Conservation (phyloP, 2,888 invertebrate genomes). For the Standfussiana lucernea region DNA sequence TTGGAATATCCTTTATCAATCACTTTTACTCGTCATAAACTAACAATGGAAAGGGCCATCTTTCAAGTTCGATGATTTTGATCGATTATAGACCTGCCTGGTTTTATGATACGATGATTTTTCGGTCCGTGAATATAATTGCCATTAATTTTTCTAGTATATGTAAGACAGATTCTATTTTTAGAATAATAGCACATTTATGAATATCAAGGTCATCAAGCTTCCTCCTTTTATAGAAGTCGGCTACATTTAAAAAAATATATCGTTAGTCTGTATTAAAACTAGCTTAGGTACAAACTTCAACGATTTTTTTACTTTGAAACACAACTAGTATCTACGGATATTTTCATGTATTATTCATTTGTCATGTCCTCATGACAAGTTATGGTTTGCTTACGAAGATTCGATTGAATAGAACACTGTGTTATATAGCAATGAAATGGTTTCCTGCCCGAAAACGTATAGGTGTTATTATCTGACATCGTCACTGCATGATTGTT, state of each 20-base stretch:
- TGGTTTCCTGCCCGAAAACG: conserved; percentile 55
- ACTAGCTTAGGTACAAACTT: not conserved
- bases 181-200: not conserved
- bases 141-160: not conserved
- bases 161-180: too few species aligned
- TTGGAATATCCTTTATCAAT: not conserved
- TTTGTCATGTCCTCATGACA: not conserved
- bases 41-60: not conserved
- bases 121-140: not conserved
- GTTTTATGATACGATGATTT: not conserved
- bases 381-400: conserved; percentile 20
- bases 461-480: conserved; percentile 28
- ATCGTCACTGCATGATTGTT: conserved; percentile 36
- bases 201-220: not conserved
- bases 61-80: not conserved
- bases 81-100: not conserved
- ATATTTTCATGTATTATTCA: not conserved
- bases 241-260: not conserved
- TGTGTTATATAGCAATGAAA: conserved; percentile 20
- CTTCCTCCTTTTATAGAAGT: not conserved
- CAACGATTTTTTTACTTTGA: not conserved
- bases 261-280: not conserved
- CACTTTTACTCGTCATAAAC: not conserved
- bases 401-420: conserved; percentile 26
- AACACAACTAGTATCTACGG: not conserved